Evolutionary conservation across 2,113 vertebrate species (phyloP).

Genomic region (Taurulus bubalis): DNA sequence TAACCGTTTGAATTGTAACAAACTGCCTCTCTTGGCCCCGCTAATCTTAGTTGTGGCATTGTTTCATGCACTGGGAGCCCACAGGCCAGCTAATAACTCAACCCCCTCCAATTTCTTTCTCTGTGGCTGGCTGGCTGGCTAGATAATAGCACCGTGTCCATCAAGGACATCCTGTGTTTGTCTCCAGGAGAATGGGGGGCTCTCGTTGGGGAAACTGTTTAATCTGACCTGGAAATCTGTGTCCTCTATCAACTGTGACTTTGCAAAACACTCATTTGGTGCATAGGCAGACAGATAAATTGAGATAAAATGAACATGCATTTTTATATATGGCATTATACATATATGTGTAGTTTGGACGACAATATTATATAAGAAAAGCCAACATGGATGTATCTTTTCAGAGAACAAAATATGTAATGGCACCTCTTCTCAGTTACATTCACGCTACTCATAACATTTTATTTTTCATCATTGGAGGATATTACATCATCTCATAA

Average conservation of each 20-base stretch:
- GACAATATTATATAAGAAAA: neutral
- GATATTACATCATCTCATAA: neutral
- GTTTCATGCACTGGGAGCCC: conserved; percentile 82
- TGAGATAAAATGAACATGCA: conserved; percentile 9
- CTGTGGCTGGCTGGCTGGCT: conserved; percentile 81
- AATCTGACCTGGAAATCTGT: conserved; percentile 86
- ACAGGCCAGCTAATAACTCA: conserved; percentile 90
- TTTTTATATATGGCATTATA: conserved; percentile 7
- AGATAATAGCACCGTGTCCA: conserved; percentile 90
- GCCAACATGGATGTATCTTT: neutral
- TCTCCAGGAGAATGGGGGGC: conserved; percentile 91
- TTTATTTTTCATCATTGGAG: neutral
- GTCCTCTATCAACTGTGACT: conserved; percentile 82
- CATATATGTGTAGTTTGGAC: neutral
- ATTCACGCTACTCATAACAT: neutral
- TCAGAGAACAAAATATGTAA: neutral
- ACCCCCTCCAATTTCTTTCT: conserved; percentile 80
- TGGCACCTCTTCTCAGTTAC: neutral
- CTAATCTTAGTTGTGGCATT: conserved; percentile 95
- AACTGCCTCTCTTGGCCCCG: conserved; percentile 82
- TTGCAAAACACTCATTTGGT: conserved; percentile 60
- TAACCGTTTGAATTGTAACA: conserved; percentile 77
- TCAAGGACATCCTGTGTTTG: conserved; percentile 99
- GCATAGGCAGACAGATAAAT: conserved; percentile 56
- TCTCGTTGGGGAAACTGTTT: conserved; percentile 85